Evolutionary conservation across 2,888 invertebrate species (phyloP), one percentile per base, ranked within the genome.

Genomic region (Mylabris sibirica): DNA sequence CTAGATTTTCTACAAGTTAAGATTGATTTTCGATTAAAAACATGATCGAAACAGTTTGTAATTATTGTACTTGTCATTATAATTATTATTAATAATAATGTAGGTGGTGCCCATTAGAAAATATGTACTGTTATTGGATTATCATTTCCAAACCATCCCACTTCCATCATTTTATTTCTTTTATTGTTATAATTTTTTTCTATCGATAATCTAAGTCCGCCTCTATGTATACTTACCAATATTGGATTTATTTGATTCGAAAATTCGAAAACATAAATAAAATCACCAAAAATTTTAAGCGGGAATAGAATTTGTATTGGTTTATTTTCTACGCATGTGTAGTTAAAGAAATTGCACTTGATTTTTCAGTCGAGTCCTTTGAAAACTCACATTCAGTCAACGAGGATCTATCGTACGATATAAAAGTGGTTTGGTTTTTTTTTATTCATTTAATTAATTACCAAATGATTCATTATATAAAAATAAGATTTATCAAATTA

Each of bases 301-400:
- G 70, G 70, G 70, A 70, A 70, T 65, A 24, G 65, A 26, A 22
- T 63, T 70, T 65, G 70, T 65, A 70, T 70, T 70, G 70, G 70
- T 65, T 53, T 67, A 65, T 14, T 20, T 24, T 30, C 14, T 44
- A 66, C 73, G 73, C 73, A 65, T 60, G 67, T 70, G 69, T 60
- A 34, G 49, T 53, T 22, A 9, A 53, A 53, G 49, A 41, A 41
- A 59, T 57, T 62, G 67, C 69, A 69, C 67, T 71, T 67, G 71
- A 69, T 72, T 69, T 69, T 66, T 68, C 63, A 20, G 64, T 57
- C 59, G 72, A 67, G 67, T 68, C 70, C 70, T 72, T 74, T 74
- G 72, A 72, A 74, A 74, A 72, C n/a, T 59, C 38, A 11, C 66
- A 64, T 61, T 69, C 69, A 69, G 69, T 70, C 38, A 49, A 63